These are phyloP conservation scores for Periplaneta americana DNA, from an alignment of 1,140 invertebrate genomes.

Conservation along the genomic window DNA sequence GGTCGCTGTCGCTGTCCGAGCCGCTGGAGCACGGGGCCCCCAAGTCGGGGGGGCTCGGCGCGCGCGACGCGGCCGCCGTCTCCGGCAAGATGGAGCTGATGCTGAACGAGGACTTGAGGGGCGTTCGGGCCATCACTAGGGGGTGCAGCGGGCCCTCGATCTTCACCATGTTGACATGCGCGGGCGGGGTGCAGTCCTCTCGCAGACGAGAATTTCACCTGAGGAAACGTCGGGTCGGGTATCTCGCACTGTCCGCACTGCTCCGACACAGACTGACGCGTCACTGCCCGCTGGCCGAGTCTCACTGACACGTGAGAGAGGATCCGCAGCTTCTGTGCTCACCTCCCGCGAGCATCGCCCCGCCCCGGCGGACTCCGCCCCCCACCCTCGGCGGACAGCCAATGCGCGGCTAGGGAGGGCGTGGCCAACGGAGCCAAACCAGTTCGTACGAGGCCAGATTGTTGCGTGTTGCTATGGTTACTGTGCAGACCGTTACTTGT, in stretches of 20 bases:
- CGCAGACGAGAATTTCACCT: neutral
- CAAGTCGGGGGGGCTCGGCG: slow-evolving; percentile 27
- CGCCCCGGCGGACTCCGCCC: neutral
- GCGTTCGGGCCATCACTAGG: slow-evolving; percentile 47
- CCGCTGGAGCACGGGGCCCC: slow-evolving; percentile 32
- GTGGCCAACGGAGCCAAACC: too few species aligned
- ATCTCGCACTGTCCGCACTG: neutral
- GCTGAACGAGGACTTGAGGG: slow-evolving; percentile 63
- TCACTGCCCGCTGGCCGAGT: neutral
- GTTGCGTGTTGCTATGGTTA: too few species aligned
- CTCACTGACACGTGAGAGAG: neutral
- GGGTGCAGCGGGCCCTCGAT: slow-evolving; percentile 34
- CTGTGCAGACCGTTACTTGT: too few species aligned
- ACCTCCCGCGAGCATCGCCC: neutral
- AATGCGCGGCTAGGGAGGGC: neutral
- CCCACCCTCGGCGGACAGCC: neutral
- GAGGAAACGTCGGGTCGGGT: neutral
- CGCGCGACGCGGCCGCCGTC: slow-evolving; percentile 46
- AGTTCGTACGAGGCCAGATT: too few species aligned
- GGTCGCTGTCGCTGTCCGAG: slow-evolving; percentile 38
- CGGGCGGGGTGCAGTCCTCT: neutral
- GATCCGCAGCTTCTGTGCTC: neutral
- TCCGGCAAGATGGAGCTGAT: slow-evolving; percentile 66
- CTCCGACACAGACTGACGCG: neutral
- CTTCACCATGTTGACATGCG: slow-evolving; percentile 27